Evolutionary conservation across 2,888 invertebrate species (phyloP), one percentile per base, ranked within the genome.

Genomic region (Cyrtodaria siliqua): DNA sequence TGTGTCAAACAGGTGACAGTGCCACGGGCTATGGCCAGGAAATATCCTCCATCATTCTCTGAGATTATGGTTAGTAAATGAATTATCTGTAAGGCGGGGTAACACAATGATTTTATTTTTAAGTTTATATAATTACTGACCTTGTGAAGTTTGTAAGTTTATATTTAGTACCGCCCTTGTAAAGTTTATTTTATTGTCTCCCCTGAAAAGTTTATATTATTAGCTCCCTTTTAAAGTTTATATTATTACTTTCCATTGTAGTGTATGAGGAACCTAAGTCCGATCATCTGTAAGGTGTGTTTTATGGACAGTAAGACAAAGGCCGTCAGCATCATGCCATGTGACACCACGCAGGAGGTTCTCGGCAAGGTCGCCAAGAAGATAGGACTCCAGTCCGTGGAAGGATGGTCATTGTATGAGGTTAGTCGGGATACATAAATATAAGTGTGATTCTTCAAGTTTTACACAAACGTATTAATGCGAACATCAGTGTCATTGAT

Each of bases 241-340:
- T n/a, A n/a, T n/a, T n/a, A n/a, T n/a, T n/a, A n/a, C n/a, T 38
- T 38, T 8, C 40, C 40, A 38, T 85, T 84, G 38, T 83, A 91
- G 90, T 85, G 87, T 70, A 84, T 89, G 59, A 83, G 85, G 64
- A 85, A 83, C 29, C 72, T 87, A 63, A 87, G 83, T 66, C 97
- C 98, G 0, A 96, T 98, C 83, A 97, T 98, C 0, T 98, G 97
- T 92, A 95, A 93, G 56, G 97, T 98, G 94, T 97, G 97, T 94
- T 98, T 98, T 94, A 94, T 98, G 92, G 98, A 98, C 93, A 97
- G 98, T 0, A 95, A 98, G 66, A 98, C 98, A 0, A 98, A 98
- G 93, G 98, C 98, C 0, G 97, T 98, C 79, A 97, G 98, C 93
- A 97, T 98, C 26, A 97, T 98, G 94, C 97, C 98, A 0, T 97